phyloP scores from a whole-genome alignment of 2,888 invertebrate species.

The Yponomeuta malinellus region DNA sequence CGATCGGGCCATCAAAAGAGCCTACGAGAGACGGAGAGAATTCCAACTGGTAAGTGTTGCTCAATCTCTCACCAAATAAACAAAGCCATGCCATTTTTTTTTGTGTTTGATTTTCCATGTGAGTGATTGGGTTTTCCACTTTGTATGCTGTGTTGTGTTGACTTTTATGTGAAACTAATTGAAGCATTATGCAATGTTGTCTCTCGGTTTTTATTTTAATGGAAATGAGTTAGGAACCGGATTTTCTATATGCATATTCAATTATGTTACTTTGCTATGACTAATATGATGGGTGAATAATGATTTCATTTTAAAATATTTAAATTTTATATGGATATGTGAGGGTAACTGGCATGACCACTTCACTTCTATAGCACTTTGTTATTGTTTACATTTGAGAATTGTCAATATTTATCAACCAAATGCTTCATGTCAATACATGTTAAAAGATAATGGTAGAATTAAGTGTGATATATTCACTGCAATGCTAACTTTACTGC shows the following conservation, averaged over 20 bases:
- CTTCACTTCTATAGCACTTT: not conserved
- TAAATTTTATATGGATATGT: not conserved
- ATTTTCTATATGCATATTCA: slow-evolving; percentile 4
- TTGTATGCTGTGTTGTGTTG: not conserved
- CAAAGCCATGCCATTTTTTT: slow-evolving; percentile 18
- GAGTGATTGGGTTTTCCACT: slow-evolving; percentile 15
- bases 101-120: slow-evolving; percentile 15
- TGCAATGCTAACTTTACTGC: too few species aligned
- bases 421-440: not conserved
- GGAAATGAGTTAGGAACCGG: not conserved
- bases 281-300: not conserved
- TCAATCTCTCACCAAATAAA: slow-evolving; percentile 13
- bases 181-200: not conserved
- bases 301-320: not conserved
- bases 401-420: not conserved
- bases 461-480: too few species aligned
- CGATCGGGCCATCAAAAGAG: slow-evolving; percentile 91
- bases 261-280: not conserved
- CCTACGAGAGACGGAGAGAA: slow-evolving; percentile 95
- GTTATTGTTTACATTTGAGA: not conserved
- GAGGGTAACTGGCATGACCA: not conserved
- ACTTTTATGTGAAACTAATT: not conserved
- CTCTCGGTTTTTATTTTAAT: not conserved
- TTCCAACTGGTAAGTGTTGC: slow-evolving; percentile 92
- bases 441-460: not conserved